Percentiles rank a stretch among this genome's conserved stretches.
These are phyloP conservation scores for Zaprionus obscuricornis DNA, from an alignment of 2,888 invertebrate species.

Conservation along the genomic window DNA sequence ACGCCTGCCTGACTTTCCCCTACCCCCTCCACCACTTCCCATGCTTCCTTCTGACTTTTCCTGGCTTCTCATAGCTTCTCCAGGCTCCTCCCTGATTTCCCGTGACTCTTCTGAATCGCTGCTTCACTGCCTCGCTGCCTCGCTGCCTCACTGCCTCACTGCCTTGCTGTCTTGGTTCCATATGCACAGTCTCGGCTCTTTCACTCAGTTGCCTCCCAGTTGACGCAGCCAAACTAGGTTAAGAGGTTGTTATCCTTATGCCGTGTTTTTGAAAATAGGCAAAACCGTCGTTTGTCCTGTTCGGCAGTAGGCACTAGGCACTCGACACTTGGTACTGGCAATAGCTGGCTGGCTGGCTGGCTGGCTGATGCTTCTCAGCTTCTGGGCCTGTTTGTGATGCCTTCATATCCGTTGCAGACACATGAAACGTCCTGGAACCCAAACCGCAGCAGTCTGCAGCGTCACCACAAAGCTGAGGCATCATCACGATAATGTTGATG, in stretches of 20 bases:
- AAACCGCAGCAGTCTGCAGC: slow-evolving; percentile 66
- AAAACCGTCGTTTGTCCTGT: slow-evolving; percentile 26
- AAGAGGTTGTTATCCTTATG: slow-evolving; percentile 79
- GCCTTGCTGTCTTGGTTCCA: too few relatives aligned
- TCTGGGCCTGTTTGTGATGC: slow-evolving; percentile 71
- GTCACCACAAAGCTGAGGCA: slow-evolving; percentile 46
- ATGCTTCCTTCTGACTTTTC: too few relatives aligned
- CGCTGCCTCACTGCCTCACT: slow-evolving; percentile 5
- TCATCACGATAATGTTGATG: slow-evolving; percentile 9
- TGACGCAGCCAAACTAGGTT: slow-evolving; percentile 69
- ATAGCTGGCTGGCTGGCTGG: too few relatives aligned
- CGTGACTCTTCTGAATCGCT: too few relatives aligned
- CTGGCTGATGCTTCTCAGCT: too few relatives aligned
- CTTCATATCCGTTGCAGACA: slow-evolving; percentile 77
- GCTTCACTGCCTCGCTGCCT: not conserved
- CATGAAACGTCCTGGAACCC: slow-evolving; percentile 72
- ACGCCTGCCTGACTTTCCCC: slow-evolving; percentile 44
- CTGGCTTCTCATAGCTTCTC: too few relatives aligned
- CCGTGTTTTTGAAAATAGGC: slow-evolving; percentile 78
- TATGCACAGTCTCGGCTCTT: slow-evolving; percentile 24
- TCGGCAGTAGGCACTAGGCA: too few relatives aligned
- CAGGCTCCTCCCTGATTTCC: too few relatives aligned
- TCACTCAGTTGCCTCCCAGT: slow-evolving; percentile 37
- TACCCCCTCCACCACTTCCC: too few relatives aligned
- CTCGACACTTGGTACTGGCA: too few relatives aligned